Percentiles rank a stretch among this genome's conserved stretches.
Conservation (phyloP, 2,113 vertebrate species). For the Tetrao urogallus region DNA sequence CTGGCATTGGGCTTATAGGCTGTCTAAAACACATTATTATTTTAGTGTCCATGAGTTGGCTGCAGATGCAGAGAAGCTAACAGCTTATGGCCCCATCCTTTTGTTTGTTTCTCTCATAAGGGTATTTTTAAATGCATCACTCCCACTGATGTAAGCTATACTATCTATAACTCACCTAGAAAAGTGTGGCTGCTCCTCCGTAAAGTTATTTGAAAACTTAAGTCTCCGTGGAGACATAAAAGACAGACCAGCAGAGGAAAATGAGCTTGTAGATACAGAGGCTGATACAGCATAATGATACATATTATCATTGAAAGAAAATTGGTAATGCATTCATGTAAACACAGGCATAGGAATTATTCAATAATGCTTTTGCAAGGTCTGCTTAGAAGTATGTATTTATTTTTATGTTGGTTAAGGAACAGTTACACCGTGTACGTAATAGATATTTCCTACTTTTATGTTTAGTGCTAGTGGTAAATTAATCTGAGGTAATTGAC, state of each 20-base stretch:
- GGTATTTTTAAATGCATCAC: neutral
- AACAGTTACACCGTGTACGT: neutral
- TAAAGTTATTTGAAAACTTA: neutral
- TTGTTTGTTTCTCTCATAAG: neutral
- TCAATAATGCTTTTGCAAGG: neutral
- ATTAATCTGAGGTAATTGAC: constrained; percentile 15
- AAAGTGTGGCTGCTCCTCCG: neutral
- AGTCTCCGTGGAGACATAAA: neutral
- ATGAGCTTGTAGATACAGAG: neutral
- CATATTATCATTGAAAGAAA: neutral
- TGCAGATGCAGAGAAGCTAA: neutral
- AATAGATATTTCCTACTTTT: neutral
- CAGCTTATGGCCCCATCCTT: neutral
- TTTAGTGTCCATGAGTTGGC: neutral
- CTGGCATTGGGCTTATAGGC: neutral
- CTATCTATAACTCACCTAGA: neutral
- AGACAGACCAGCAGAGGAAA: neutral
- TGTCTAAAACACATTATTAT: neutral
- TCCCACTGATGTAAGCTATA: neutral
- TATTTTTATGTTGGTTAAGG: neutral
- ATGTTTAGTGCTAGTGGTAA: neutral
- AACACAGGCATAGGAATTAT: neutral
- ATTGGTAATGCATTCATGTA: neutral
- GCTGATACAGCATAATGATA: neutral
- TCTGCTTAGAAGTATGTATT: neutral